Conservation (phyloP, 2,113 vertebrate species). For the Podarcis raffonei region DNA sequence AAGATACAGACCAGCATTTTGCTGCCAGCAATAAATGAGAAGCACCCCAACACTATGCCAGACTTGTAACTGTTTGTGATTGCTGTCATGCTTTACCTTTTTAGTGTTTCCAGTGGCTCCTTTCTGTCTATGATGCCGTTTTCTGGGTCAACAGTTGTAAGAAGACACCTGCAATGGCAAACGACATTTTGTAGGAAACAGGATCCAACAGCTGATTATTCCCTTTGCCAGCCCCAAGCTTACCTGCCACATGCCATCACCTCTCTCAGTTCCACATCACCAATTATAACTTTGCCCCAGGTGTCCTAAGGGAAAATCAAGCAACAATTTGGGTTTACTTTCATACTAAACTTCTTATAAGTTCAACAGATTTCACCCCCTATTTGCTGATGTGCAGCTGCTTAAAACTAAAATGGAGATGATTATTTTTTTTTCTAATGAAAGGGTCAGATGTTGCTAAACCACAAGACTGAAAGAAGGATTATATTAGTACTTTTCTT, state of each 20-base stretch:
- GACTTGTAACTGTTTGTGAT: neutral
- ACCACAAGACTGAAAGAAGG: neutral
- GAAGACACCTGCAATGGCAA: constrained; percentile 73
- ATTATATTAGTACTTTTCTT: neutral
- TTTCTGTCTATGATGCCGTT: constrained; percentile 77
- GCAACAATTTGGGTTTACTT: neutral
- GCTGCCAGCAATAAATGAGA: neutral
- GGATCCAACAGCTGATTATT: neutral
- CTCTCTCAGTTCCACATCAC: constrained; percentile 74
- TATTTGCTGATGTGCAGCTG: neutral
- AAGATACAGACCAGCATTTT: too few species aligned
- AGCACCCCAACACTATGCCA: neutral
- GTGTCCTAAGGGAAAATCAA: constrained; percentile 72
- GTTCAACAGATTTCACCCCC: too few species aligned
- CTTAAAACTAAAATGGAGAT: neutral
- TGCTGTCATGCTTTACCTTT: constrained; percentile 37
- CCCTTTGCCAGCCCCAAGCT: neutral
- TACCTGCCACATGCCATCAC: constrained; percentile 83
- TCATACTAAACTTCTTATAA: neutral
- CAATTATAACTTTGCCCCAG: constrained; percentile 82
- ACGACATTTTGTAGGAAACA: neutral
- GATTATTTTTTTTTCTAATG: neutral
- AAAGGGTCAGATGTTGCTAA: neutral
- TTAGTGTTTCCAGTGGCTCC: constrained; percentile 81
- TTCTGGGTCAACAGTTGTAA: constrained; percentile 82